phyloP scores from a whole-genome alignment of 2,797 vertebrate species.

The Anniella stebbinsi region DNA sequence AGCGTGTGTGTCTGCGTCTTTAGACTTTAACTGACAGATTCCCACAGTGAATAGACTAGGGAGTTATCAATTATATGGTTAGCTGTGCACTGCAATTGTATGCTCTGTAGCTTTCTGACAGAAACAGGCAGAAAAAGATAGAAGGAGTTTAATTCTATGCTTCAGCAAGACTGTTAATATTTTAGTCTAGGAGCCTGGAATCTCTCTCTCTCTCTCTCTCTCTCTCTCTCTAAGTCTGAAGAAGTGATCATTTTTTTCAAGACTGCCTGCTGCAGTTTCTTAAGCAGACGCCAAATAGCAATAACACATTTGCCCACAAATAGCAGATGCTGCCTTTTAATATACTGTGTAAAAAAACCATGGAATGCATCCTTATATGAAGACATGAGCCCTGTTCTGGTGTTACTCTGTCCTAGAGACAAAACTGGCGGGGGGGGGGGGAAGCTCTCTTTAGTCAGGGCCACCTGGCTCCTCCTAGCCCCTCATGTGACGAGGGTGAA shows the following conservation, averaged over 20 bases:
- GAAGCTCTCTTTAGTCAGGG: not conserved
- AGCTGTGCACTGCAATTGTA: slow-evolving; percentile 80
- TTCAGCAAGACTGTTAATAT: slow-evolving; percentile 76
- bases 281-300: slow-evolving; percentile 41
- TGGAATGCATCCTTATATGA: not conserved
- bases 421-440: too few relatives aligned
- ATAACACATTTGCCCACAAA: slow-evolving; percentile 20
- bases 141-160: slow-evolving; percentile 75
- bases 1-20: slow-evolving; percentile 75
- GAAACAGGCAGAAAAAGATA: slow-evolving; percentile 73
- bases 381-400: not conserved
- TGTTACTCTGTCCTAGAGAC: too few relatives aligned
- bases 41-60: slow-evolving; percentile 80
- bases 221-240: slow-evolving; percentile 38
- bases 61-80: slow-evolving; percentile 85
- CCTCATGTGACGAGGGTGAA: not conserved
- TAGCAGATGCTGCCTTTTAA: not conserved
- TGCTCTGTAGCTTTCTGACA: slow-evolving; percentile 80
- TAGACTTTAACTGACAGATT: slow-evolving; percentile 83
- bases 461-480: not conserved
- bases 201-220: not conserved
- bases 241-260: slow-evolving; percentile 66
- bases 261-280: slow-evolving; percentile 34
- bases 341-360: not conserved
- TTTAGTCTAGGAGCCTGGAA: slow-evolving; percentile 66